Evolutionary conservation across 2,113 vertebrate species (phyloP), one percentile per base, ranked within the genome.

Genomic region (Aphyosemion australe): DNA sequence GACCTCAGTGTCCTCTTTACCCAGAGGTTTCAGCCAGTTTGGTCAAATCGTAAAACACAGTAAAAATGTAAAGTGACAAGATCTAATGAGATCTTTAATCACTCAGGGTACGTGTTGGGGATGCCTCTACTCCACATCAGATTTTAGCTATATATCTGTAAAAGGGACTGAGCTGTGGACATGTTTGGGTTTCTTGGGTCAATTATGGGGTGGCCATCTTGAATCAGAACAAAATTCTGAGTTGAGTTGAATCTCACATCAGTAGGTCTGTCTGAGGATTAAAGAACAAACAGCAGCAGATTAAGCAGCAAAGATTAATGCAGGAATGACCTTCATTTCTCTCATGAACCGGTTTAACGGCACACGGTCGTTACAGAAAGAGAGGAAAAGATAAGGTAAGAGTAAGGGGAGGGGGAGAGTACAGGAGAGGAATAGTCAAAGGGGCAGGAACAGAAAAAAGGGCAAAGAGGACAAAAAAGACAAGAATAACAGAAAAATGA

Each of bases 281-380:
- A 58, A 12, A 51, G 52, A 15, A 1, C 46, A 34, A 12, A 50
- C 45, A 61, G 54, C 26, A 32, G 43, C 37, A 32, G 54, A 66
- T 1, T 19, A 48, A 26, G 26, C 26, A 26, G 70, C 13, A 42
- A 58, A 20, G 13, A 61, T 32, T 58, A 43, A 37, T 6, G 9
- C 34, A 84, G 51, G 51, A 2, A 42, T 86, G 73, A 86, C 85
- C 83, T 90, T 90, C 87, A 75, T 72, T 72, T 80, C 73, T 76
- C 72, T 78, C 71, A 61, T 74, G 74, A 72, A 63, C 67, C 61
- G 68, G 65, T 74, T n/a, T n/a, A n/a, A 34, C 65, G n/a, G n/a
- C n/a, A n/a, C n/a, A 42, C 13, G n/a, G 60, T 39, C 37, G 76
- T 48, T 56, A 78, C 37, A 6, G 42, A 74, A 58, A 74, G 57